phyloP scores from a whole-genome alignment of 2,113 vertebrate species.

The Phoenicopterus ruber region DNA sequence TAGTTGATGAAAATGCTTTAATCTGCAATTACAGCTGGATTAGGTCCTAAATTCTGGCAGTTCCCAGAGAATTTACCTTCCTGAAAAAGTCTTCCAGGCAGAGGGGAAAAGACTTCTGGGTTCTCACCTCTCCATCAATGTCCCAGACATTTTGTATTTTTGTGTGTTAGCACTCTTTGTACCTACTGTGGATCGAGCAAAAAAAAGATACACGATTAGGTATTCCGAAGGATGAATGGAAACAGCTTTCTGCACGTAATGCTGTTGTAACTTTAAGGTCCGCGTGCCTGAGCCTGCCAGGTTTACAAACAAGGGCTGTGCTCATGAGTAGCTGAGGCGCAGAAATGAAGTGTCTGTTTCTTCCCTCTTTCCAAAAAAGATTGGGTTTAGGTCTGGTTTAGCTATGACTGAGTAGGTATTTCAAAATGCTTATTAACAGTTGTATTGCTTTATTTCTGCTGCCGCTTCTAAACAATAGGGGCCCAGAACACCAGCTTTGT shows the following conservation, averaged over 20 bases:
- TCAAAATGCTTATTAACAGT: constrained; percentile 62
- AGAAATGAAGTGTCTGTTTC: constrained; percentile 50
- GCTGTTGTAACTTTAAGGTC: neutral
- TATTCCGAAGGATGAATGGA: neutral
- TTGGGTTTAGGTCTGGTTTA: constrained; percentile 17
- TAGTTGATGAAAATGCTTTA: neutral
- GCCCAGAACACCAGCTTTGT: neutral
- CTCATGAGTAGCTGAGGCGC: neutral
- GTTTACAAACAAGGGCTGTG: constrained; percentile 4
- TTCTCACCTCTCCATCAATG: neutral
- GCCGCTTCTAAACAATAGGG: constrained; percentile 34
- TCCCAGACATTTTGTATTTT: neutral
- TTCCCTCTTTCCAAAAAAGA: constrained; percentile 24
- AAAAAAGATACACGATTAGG: neutral
- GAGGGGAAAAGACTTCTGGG: neutral
- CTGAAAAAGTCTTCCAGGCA: neutral
- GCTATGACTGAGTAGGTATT: constrained; percentile 53
- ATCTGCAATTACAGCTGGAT: neutral
- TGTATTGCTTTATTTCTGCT: constrained; percentile 57
- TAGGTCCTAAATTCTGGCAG: neutral
- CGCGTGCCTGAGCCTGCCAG: neutral
- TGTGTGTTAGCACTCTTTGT: neutral
- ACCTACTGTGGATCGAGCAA: neutral
- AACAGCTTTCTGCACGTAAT: neutral
- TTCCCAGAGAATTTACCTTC: neutral